Evolutionary conservation across 37 sponge, comb jelly and placozoan genomes (phyloP), one percentile per base, ranked within the genome.

Genomic region (Eunapius fragilis): DNA sequence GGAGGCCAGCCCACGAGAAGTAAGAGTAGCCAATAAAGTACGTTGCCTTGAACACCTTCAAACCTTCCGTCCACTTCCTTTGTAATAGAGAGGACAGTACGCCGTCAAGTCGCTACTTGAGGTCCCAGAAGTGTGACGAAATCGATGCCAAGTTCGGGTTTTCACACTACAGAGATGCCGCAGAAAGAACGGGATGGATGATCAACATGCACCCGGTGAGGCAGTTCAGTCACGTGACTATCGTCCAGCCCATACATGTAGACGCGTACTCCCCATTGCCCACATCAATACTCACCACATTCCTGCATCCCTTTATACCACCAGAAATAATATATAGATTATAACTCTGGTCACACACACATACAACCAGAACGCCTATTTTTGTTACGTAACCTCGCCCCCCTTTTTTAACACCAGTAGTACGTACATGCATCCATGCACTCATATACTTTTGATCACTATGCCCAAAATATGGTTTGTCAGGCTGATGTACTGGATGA

Each of bases 191-290:
- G 25, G 99, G 98, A 30, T 99, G 96, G 96, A 84, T 99, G 74
- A 93, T 99, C 41, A 99, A 99, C 89, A 95, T 99, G 93, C 99
- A 99, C 78, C 95, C 99, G 5, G 97, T 96, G 38, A 87, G n/a
- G 95, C 45, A 17, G 58, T 11, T 58, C 58, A 58, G 58, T 58
- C 58, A 58, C 58, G 58, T 58, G 58, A 58, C 17, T 58, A 10
- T 58, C 58, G 14, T 58, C 14, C 58, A 58, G 1, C 22, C 1
- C 58, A 58, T 19, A 10, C 17, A 4, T 58, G n/a, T n/a, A n/a
- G n/a, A n/a, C n/a, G n/a, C n/a, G n/a, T n/a, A n/a, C n/a, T n/a
- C 58, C 6, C n/a, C n/a, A n/a, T n/a, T n/a, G n/a, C n/a, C n/a
- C n/a, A n/a, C n/a, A n/a, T n/a, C n/a, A n/a, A n/a, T n/a, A n/a